Percentiles rank a stretch among this genome's conserved stretches.
Evolutionary conservation across 1,140 invertebrate species (phyloP).

Genomic region (Ostrea edulis): DNA sequence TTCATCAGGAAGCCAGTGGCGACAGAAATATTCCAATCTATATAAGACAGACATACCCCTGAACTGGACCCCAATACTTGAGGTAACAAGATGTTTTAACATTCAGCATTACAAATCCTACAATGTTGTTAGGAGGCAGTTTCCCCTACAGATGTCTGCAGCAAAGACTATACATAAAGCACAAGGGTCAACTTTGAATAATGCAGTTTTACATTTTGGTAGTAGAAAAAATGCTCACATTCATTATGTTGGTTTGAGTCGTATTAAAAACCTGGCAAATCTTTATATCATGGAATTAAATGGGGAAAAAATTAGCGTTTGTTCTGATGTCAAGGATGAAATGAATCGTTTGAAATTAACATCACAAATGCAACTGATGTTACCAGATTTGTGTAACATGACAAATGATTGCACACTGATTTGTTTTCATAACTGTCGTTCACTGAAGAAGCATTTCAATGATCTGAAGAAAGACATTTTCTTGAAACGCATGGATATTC

Average conservation of each 20-base stretch:
- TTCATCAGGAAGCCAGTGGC: slow-evolving; percentile 1
- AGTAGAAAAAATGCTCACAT: slow-evolving; percentile 41
- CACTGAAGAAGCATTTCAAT: slow-evolving; percentile 41
- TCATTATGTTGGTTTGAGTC: too few species aligned
- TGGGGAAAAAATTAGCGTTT: slow-evolving; percentile 43
- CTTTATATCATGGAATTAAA: slow-evolving; percentile 34
- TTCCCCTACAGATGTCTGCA: slow-evolving; percentile 40
- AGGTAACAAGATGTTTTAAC: background rate
- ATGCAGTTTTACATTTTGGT: slow-evolving; percentile 43
- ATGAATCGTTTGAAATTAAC: slow-evolving; percentile 39
- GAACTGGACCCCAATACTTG: slow-evolving; percentile 45
- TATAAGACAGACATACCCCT: background rate
- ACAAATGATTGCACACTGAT: background rate
- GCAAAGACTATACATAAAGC: slow-evolving; percentile 51
- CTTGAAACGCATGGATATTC: slow-evolving; percentile 20
- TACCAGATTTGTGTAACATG: slow-evolving; percentile 9
- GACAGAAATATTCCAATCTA: slow-evolving; percentile 40
- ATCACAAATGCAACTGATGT: background rate
- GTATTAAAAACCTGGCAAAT: slow-evolving; percentile 38
- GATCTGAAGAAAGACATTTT: slow-evolving; percentile 29
- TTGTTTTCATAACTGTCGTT: slow-evolving; percentile 49
- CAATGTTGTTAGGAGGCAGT: slow-evolving; percentile 37
- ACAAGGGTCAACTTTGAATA: slow-evolving; percentile 48
- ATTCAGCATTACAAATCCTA: slow-evolving; percentile 40
- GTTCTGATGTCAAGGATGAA: slow-evolving; percentile 23